Percentiles rank a stretch among this genome's conserved stretches.
These are phyloP conservation scores for Tamandua tetradactyla DNA, from an alignment of 2,797 vertebrate species.

Conservation along the genomic window DNA sequence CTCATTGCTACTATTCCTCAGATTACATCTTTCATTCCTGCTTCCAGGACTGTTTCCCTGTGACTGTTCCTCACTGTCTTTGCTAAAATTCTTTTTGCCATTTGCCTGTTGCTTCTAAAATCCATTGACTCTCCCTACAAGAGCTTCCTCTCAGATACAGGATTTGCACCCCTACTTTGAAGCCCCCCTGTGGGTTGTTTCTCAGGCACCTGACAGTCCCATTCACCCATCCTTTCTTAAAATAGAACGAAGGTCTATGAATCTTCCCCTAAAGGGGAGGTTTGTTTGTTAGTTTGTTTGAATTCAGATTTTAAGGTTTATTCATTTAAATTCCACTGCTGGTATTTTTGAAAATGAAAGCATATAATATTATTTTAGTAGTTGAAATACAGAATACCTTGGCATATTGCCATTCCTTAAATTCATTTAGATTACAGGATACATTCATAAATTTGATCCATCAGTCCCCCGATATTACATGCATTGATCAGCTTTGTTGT, in stretches of 20 bases:
- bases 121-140: not conserved
- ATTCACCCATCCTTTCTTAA: not conserved
- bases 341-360: slow-evolving; percentile 10
- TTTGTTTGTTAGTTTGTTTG: not conserved
- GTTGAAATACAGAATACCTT: slow-evolving; percentile 88
- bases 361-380: slow-evolving; percentile 13
- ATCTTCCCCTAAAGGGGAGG: not conserved
- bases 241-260: not conserved
- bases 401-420: slow-evolving; percentile 97
- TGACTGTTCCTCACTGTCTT: not conserved
- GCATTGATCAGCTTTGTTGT: slow-evolving; percentile 97
- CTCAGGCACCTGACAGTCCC: not conserved
- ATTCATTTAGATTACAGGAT: slow-evolving; percentile 94
- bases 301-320: slow-evolving; percentile 7
- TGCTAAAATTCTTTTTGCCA: not conserved
- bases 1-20: not conserved
- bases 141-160: not conserved
- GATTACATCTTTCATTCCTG: not conserved
- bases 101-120: slow-evolving; percentile 2
- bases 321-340: not conserved
- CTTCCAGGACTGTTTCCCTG: slow-evolving; percentile 2
- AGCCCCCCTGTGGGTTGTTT: not conserved
- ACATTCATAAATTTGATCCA: slow-evolving; percentile 92
- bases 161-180: not conserved
- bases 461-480: slow-evolving; percentile 96